phyloP scores from a whole-genome alignment of 1,140 invertebrate genomes.

The Plodia interpunctella region DNA sequence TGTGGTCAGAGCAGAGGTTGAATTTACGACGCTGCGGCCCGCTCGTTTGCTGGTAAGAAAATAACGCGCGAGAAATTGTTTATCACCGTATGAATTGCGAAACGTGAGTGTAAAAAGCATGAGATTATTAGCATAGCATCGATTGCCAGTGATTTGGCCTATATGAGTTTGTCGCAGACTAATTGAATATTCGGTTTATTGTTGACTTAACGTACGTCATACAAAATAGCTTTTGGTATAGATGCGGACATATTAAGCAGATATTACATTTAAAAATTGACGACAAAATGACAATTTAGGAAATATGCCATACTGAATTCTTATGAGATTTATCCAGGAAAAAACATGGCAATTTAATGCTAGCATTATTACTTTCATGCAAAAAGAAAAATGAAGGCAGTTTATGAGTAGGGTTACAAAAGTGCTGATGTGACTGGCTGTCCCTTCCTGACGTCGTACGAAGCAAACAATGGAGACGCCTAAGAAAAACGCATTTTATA shows the following conservation, averaged over 20 bases:
- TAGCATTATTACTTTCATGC: background rate
- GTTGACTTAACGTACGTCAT: too few relatives aligned
- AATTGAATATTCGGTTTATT: too few relatives aligned
- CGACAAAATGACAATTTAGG: too few relatives aligned
- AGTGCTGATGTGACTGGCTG: background rate
- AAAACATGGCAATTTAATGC: too few relatives aligned
- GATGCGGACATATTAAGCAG: too few relatives aligned
- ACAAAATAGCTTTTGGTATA: too few relatives aligned
- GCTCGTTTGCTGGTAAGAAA: conserved; percentile 21
- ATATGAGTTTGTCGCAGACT: too few relatives aligned
- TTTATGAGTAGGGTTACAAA: conserved; percentile 4
- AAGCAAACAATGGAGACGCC: background rate
- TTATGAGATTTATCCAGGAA: background rate
- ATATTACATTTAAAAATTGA: too few relatives aligned
- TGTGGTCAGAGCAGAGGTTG: conserved; percentile 20
- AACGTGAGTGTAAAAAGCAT: conserved; percentile 1
- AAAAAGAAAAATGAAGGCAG: conserved; percentile 1
- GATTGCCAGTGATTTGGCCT: too few relatives aligned
- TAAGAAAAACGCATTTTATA: background rate
- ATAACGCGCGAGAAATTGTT: conserved; percentile 36
- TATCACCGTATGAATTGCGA: conserved; percentile 23
- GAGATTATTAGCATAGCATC: background rate
- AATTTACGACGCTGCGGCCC: conserved; percentile 29
- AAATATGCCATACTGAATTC: too few relatives aligned
- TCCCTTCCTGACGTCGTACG: background rate